Evolutionary conservation across 2,888 invertebrate genomes (phyloP).

Genomic region (Tromatobia lineatoria): DNA sequence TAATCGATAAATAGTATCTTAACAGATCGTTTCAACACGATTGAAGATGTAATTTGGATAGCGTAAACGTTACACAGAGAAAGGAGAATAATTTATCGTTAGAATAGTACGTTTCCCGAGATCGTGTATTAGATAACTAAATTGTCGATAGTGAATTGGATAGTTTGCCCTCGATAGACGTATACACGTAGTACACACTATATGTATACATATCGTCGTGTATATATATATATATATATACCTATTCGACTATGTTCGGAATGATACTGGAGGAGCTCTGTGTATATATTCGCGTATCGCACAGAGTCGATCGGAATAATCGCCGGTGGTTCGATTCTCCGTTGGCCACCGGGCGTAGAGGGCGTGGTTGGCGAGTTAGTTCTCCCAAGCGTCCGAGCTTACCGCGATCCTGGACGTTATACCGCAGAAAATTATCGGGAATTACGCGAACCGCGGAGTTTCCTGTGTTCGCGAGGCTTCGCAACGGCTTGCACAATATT

Average conservation of each 20-base stretch:
- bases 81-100: slow-evolving; percentile 51
- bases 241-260: slow-evolving; percentile 38
- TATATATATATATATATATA: slow-evolving; percentile 18
- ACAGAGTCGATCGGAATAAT: slow-evolving; percentile 62
- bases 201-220: too few relatives aligned
- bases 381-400: slow-evolving; percentile 46
- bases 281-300: slow-evolving; percentile 52
- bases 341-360: slow-evolving; percentile 55
- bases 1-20: slow-evolving; percentile 43
- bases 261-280: slow-evolving; percentile 45
- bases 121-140: slow-evolving; percentile 63
- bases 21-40: slow-evolving; percentile 38
- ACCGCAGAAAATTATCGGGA: slow-evolving; percentile 60
- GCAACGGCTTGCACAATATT: slow-evolving; percentile 50
- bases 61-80: slow-evolving; percentile 26
- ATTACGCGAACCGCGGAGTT: slow-evolving; percentile 60
- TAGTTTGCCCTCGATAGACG: slow-evolving; percentile 63
- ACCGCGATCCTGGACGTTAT: slow-evolving; percentile 19
- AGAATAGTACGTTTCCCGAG: slow-evolving; percentile 48
- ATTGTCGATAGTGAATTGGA: slow-evolving; percentile 64
- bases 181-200: neutral
- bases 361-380: slow-evolving; percentile 66
- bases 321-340: slow-evolving; percentile 61
- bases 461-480: slow-evolving; percentile 38
- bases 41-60: slow-evolving; percentile 41